Base-by-base conservation (phyloP, 2,113 vertebrate species). In the Microtus oregoni region DNA sequence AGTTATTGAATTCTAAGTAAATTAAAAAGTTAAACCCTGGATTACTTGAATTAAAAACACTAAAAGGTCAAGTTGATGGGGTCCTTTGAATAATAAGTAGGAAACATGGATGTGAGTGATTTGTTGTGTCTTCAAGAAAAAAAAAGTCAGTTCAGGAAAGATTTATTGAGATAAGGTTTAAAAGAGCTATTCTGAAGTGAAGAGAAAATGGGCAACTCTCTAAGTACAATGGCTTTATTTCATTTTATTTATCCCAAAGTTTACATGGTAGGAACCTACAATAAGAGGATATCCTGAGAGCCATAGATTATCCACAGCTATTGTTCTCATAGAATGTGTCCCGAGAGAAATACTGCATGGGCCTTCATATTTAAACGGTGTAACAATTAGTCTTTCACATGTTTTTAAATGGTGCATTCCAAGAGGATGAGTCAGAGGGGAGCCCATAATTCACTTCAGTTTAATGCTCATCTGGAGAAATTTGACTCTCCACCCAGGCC, bases 301-400 rank as follows among this genome's bases (percentile, higher is more conserved):
- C n/a, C 70, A 19, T 92, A 89, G 78, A 73, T 96, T 92, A 96
- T 97, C 82, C 92, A 83, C 35, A 89, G 86, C 85, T 95, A 94
- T 96, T 97, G 96, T 97, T 98, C 58, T 30, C 12, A 1, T 32
- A 24, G 73, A 96, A 89, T 70, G 44, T 55, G n/a, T 94, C 89
- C 61, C 95, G 41, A 89, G 81, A 90, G 89, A 96, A 96, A 86
- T 58, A 87, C 85, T 30, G 13, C 70, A 90, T 13, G 65, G 28
- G 73, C 17, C 44, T 92, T 61, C 81, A 65, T 83, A 96, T 95
- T 95, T 96, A 83, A 94, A 97, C 92, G 44, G 81, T 89, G 61
- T 94, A 97, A 96, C 97, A 97, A 96, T 96, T 92, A 93, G 76
- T 96, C 52, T 95, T 96, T 94, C 72, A 82, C 72, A 93, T 90